Conservation (phyloP, 2,888 invertebrate species). For the Agrenia bidenticulata region DNA sequence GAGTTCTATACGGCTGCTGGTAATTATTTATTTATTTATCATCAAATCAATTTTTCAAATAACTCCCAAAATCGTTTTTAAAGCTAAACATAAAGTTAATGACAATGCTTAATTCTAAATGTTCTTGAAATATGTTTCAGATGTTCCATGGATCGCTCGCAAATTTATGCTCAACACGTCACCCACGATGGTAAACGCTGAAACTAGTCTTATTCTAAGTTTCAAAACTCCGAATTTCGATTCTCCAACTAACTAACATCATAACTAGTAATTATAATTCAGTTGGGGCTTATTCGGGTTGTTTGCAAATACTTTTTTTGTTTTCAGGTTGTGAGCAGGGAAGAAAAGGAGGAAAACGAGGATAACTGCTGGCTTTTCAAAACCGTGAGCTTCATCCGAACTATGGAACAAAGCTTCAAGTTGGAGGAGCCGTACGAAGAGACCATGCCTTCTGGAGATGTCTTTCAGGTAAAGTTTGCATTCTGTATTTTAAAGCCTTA, state of each 20-base stretch:
- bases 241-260: no score
- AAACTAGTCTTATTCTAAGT: no score
- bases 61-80: neutral
- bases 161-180: conserved; percentile 67
- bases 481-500: neutral
- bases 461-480: conserved; percentile 58
- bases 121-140: conserved; percentile 55
- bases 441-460: conserved; percentile 63
- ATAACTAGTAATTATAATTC: no score
- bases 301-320: neutral
- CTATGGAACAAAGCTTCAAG: conserved; percentile 62
- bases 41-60: neutral
- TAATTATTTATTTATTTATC: conserved; percentile 53
- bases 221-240: no score
- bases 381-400: conserved; percentile 62
- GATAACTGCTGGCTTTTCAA: conserved; percentile 65
- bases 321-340: neutral
- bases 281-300: no score
- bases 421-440: conserved; percentile 67
- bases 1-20: conserved; percentile 67
- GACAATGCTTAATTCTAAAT: no score
- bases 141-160: conserved; percentile 66
- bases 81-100: conserved; percentile 3
- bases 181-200: conserved; percentile 60
- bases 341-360: conserved; percentile 23